These are phyloP conservation scores for Nemapogon koenigi DNA, from an alignment of 2,888 invertebrate species.

Conservation along the genomic window DNA sequence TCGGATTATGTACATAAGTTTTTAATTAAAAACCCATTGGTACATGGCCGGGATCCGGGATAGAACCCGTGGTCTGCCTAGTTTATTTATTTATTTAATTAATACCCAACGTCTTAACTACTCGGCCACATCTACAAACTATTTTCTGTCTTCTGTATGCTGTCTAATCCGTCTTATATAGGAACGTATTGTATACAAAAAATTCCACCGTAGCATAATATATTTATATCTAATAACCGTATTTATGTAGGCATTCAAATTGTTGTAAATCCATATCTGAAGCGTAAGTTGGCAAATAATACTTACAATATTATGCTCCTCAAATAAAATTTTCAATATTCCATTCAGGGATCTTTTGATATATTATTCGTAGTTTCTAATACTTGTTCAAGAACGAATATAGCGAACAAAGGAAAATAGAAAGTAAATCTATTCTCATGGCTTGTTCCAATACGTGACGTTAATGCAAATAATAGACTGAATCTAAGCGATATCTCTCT, in stretches of 20 bases:
- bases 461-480: slow-evolving; percentile 34
- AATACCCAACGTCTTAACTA: too few relatives aligned
- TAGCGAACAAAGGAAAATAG: slow-evolving; percentile 15
- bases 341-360: background rate
- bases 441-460: slow-evolving; percentile 33
- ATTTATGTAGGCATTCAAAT: background rate
- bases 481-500: too few relatives aligned
- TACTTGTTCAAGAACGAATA: background rate
- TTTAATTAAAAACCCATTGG: too few relatives aligned
- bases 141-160: too few relatives aligned
- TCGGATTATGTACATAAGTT: too few relatives aligned
- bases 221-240: background rate
- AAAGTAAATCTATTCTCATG: slow-evolving; percentile 28
- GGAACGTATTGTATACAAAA: background rate
- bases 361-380: background rate
- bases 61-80: too few relatives aligned
- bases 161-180: too few relatives aligned
- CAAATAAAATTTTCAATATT: background rate
- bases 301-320: too few relatives aligned
- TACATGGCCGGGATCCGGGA: too few relatives aligned
- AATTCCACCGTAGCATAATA: background rate
- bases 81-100: too few relatives aligned
- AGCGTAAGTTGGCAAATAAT: too few relatives aligned
- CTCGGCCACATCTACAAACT: too few relatives aligned
- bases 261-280: background rate